Percentiles rank a stretch among this genome's conserved stretches.
phyloP scores from a whole-genome alignment of 2,888 invertebrate species.

The Scotopteryx bipunctaria region DNA sequence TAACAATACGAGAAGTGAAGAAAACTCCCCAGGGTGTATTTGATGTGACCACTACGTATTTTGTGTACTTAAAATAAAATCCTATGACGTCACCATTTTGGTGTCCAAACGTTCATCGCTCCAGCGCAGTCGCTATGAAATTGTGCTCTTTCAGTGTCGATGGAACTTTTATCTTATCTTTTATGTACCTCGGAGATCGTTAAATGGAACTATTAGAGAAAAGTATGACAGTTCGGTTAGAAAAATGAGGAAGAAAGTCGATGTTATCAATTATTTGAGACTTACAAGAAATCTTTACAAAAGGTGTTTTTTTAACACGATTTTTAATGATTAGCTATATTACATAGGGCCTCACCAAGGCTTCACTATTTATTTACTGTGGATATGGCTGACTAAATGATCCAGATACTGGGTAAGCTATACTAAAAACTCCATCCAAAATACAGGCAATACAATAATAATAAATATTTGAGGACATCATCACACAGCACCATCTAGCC shows the following conservation, averaged over 20 bases:
- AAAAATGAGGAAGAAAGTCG: conserved; percentile 27
- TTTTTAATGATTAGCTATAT: not conserved
- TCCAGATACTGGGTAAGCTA: too few species aligned
- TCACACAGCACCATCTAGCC: too few species aligned
- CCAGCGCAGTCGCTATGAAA: conserved; percentile 26
- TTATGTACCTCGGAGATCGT: conserved; percentile 43
- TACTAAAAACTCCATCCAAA: too few species aligned
- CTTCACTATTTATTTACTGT: too few species aligned
- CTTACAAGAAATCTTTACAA: too few species aligned
- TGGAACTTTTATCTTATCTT: conserved; percentile 47
- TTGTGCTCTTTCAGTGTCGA: conserved; percentile 37
- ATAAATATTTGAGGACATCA: too few species aligned
- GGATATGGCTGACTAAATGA: too few species aligned
- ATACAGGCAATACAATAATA: too few species aligned
- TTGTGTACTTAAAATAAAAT: conserved; percentile 1
- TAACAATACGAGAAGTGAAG: too few species aligned
- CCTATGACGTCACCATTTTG: conserved; percentile 2
- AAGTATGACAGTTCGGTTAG: conserved; percentile 38
- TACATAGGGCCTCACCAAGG: too few species aligned
- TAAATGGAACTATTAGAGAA: conserved; percentile 41
- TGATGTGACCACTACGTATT: too few species aligned
- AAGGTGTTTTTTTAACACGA: not conserved
- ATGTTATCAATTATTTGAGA: not conserved
- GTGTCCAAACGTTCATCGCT: conserved; percentile 12
- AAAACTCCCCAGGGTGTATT: too few species aligned